phyloP scores from a whole-genome alignment of 2,888 invertebrate genomes.

The Nephrotoma flavescens region DNA sequence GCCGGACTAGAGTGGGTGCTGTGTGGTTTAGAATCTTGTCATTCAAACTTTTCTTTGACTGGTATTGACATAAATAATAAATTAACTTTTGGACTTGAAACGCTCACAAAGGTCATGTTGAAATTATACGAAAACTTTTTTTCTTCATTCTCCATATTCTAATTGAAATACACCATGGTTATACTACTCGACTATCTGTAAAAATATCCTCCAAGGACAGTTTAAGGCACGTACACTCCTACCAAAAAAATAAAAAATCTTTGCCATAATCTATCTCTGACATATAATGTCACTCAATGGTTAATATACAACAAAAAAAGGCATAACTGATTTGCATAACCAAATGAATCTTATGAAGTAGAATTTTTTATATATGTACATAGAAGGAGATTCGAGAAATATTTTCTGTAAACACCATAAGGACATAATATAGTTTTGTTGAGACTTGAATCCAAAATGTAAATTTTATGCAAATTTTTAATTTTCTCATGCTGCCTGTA shows the following conservation, averaged over 20 bases:
- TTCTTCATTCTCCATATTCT: neutral
- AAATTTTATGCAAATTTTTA: neutral
- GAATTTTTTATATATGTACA: neutral
- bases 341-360: neutral
- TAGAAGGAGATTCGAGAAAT: neutral
- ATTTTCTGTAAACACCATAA: neutral
- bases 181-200: neutral
- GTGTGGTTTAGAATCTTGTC: neutral
- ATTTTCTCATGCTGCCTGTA: neutral
- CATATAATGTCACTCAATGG: neutral
- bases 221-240: neutral
- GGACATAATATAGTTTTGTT: neutral
- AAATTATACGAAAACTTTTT: neutral
- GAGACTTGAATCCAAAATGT: neutral
- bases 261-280: neutral
- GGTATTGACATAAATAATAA: neutral
- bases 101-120: neutral
- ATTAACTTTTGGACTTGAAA: neutral
- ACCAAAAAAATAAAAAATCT: neutral
- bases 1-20: neutral
- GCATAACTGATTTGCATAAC: neutral
- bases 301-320: neutral
- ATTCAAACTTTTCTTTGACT: neutral
- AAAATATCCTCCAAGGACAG: neutral
- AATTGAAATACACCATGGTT: neutral